Conservation (phyloP, 2,888 invertebrate genomes). For the Thera obeliscata region DNA sequence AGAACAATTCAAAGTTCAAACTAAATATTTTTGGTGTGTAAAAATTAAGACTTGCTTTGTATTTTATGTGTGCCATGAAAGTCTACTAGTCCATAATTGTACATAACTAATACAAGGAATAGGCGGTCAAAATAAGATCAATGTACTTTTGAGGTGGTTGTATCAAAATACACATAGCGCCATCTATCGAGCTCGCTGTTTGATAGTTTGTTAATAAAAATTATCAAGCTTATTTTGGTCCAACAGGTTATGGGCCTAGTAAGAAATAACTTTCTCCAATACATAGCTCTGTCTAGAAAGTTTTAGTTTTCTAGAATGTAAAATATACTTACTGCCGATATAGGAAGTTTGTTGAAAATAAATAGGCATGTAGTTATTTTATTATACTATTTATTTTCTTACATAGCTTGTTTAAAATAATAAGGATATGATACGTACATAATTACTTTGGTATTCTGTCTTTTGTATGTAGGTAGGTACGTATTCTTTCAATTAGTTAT, state of each 20-base stretch:
- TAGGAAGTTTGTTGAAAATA: neutral
- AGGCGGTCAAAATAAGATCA: neutral
- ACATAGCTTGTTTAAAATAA: neutral
- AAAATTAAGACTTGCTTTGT: slow-evolving; percentile 3
- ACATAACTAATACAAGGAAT: neutral
- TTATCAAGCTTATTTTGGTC: neutral
- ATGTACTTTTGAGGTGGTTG: neutral
- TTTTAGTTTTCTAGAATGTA: too few relatives aligned
- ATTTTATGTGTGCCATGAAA: neutral
- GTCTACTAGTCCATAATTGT: slow-evolving; percentile 7
- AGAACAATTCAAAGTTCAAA: neutral
- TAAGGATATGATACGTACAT: too few relatives aligned
- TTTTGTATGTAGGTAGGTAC: too few relatives aligned
- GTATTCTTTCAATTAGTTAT: slow-evolving; percentile 2
- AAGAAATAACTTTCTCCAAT: neutral
- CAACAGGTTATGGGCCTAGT: neutral
- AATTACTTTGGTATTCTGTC: too few relatives aligned
- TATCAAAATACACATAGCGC: neutral
- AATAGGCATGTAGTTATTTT: neutral
- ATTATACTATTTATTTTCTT: neutral
- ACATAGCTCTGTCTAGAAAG: too few relatives aligned
- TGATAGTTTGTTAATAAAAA: neutral
- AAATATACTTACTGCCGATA: neutral
- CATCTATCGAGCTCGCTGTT: neutral
- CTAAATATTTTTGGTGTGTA: slow-evolving; percentile 1